These are phyloP conservation scores for Nymphalis urticae DNA, from an alignment of 2,888 invertebrate genomes.

Conservation along the genomic window DNA sequence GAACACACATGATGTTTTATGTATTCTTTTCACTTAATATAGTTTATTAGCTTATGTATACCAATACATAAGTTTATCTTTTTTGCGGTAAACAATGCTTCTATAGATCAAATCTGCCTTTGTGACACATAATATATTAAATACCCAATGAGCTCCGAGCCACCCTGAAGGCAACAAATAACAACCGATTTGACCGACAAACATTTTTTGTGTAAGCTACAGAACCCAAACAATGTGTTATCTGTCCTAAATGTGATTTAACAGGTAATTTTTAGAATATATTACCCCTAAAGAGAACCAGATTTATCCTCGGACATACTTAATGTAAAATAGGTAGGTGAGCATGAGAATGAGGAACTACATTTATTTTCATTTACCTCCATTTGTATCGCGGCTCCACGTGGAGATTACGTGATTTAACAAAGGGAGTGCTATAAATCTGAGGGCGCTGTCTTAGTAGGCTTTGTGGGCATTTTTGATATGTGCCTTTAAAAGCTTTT, in stretches of 20 bases:
- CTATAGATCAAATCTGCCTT: conserved; percentile 38
- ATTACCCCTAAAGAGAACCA: conserved; percentile 73
- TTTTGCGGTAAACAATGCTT: conserved; percentile 23
- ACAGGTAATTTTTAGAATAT: conserved; percentile 79
- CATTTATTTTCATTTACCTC: conserved; percentile 81
- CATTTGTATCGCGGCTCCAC: conserved; percentile 79
- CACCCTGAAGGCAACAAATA: conserved; percentile 78
- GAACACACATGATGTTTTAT: too few relatives aligned
- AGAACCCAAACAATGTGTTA: conserved; percentile 75
- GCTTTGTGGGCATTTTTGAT: conserved; percentile 82
- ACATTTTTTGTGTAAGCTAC: conserved; percentile 69
- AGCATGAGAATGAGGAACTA: conserved; percentile 77
- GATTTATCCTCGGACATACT: conserved; percentile 67
- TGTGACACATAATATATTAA: conserved; percentile 62
- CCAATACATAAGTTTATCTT: conserved; percentile 3
- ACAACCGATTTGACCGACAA: conserved; percentile 67
- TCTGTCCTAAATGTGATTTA: conserved; percentile 80
- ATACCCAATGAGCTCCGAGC: conserved; percentile 65
- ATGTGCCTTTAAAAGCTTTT: conserved; percentile 83
- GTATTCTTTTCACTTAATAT: background rate
- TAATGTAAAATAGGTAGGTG: conserved; percentile 76
- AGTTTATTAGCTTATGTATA: background rate
- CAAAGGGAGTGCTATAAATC: conserved; percentile 80
- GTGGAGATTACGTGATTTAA: conserved; percentile 82
- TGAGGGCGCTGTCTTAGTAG: conserved; percentile 79